Evolutionary conservation across 35 echinoderm and acorn worm genomes (phyloP).

Genomic region (Patiria miniata): DNA sequence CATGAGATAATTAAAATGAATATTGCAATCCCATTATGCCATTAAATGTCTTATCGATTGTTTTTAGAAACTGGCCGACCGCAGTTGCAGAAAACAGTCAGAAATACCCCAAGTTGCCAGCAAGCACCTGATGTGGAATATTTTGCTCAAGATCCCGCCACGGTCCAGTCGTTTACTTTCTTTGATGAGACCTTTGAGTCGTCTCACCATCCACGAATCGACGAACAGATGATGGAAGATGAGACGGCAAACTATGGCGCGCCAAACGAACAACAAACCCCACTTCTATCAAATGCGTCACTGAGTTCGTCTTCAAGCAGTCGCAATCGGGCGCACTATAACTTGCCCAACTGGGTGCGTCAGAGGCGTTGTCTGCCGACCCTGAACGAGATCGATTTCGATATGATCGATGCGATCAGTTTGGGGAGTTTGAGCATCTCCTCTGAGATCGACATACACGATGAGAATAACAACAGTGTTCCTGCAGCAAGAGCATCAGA

Average conservation of each 20-base stretch:
- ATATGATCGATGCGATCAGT: slow-evolving; percentile 62
- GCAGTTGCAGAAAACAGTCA: no score
- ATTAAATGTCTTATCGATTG: no score
- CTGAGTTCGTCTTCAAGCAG: neutral
- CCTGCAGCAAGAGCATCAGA: neutral
- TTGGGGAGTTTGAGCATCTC: slow-evolving; percentile 29
- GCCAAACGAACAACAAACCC: neutral
- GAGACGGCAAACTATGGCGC: neutral
- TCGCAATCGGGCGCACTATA: neutral
- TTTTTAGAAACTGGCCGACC: no score
- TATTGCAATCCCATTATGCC: no score
- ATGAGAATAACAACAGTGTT: neutral
- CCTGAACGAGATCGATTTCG: slow-evolving; percentile 59
- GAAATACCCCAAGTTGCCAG: no score
- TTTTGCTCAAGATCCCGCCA: neutral
- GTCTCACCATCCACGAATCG: neutral
- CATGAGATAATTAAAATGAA: no score
- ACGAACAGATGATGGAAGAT: neutral
- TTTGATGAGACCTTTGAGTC: slow-evolving; percentile 54
- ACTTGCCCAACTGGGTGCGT: slow-evolving; percentile 41
- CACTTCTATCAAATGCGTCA: neutral
- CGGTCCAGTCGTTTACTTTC: slow-evolving; percentile 38
- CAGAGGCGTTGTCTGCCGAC: slow-evolving; percentile 46
- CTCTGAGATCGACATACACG: neutral
- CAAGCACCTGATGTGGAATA: no score